phyloP scores from a whole-genome alignment of 2,888 invertebrate genomes.

The Rotaria sp. region DNA sequence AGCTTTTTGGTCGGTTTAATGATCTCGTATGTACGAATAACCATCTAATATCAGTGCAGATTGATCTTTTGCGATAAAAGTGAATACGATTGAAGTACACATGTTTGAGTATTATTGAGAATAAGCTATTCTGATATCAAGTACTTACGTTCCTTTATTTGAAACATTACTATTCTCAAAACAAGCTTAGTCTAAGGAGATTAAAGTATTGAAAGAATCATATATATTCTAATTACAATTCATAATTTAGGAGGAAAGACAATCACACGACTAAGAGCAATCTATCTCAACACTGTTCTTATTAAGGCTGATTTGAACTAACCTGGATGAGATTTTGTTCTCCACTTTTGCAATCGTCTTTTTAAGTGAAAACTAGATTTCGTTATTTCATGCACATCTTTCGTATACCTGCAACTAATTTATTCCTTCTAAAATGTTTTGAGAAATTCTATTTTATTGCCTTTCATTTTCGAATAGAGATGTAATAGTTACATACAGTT shows the following conservation, averaged over 20 bases:
- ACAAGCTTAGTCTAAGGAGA: too few relatives aligned
- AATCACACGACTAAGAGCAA: background rate
- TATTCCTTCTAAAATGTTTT: too few relatives aligned
- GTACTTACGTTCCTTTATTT: background rate
- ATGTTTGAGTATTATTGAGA: background rate
- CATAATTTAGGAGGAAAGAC: background rate
- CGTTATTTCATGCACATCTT: too few relatives aligned
- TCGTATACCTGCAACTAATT: too few relatives aligned
- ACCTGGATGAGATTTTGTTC: too few relatives aligned
- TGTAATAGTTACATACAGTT: too few relatives aligned
- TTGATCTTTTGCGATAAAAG: background rate
- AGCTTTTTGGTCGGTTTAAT: background rate
- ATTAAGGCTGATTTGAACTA: background rate
- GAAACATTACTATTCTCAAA: too few relatives aligned
- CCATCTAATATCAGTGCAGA: background rate
- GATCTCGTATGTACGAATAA: background rate
- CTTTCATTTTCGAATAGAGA: too few relatives aligned
- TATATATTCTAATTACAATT: background rate
- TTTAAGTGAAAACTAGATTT: too few relatives aligned
- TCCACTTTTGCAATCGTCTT: too few relatives aligned
- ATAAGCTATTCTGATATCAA: background rate
- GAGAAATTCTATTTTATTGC: too few relatives aligned
- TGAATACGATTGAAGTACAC: background rate
- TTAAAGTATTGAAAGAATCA: background rate
- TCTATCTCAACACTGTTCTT: background rate